Conservation (phyloP, 2,797 vertebrate species). For the Dromococcyx pavoninus region DNA sequence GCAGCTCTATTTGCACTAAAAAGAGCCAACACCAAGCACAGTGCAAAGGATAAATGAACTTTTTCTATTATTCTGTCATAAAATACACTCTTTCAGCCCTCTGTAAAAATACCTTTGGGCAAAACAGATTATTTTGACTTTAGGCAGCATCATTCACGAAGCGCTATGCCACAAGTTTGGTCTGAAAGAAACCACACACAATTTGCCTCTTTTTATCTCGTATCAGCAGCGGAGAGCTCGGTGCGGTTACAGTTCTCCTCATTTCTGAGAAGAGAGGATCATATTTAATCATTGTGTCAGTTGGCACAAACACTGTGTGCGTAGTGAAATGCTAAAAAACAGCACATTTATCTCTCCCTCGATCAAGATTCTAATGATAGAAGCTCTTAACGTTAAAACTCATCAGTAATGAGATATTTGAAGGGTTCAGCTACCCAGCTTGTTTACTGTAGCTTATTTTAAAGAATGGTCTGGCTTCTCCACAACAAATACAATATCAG, state of each 20-base stretch:
- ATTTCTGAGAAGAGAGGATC: slow-evolving; percentile 74
- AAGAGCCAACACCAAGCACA: rapidly evolving
- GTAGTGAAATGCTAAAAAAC: slow-evolving; percentile 56
- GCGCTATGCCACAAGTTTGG: slow-evolving; percentile 16
- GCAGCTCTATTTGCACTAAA: not conserved
- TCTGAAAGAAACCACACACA: slow-evolving; percentile 65
- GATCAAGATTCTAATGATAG: slow-evolving; percentile 26
- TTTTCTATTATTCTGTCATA: not conserved
- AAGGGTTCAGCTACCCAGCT: slow-evolving; percentile 17
- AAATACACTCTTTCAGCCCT: not conserved
- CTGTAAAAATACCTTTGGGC: not conserved
- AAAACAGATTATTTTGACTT: slow-evolving; percentile 43
- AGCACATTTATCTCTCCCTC: slow-evolving; percentile 37
- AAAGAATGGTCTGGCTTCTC: not conserved
- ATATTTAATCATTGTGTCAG: slow-evolving; percentile 57
- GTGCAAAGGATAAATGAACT: not conserved
- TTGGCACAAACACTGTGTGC: slow-evolving; percentile 64
- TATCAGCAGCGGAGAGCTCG: slow-evolving; percentile 19
- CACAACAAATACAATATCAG: not conserved
- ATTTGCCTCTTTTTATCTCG: slow-evolving; percentile 45
- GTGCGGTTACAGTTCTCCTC: slow-evolving; percentile 54
- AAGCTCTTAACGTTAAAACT: not conserved
- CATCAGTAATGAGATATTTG: slow-evolving; percentile 9
- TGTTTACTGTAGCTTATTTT: slow-evolving; percentile 52
- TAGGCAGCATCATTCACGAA: slow-evolving; percentile 45